Base-by-base conservation (phyloP, 2,888 invertebrate species). In the Xestia sexstrigata region DNA sequence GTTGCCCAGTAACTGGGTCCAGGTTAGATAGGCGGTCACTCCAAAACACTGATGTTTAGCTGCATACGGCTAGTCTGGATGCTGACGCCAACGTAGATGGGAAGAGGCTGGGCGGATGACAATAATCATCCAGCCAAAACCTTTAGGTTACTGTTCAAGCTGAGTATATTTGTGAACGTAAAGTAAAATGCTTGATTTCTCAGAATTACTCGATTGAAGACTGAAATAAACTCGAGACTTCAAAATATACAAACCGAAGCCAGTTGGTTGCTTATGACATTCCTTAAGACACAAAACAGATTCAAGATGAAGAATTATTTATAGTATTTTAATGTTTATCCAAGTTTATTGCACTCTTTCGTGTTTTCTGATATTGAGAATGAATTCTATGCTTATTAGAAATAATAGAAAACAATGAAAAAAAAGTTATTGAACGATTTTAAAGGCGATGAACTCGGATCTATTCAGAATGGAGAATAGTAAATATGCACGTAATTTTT, bases 401-500 rank as follows among this genome's bases (percentile, higher is more conserved):
- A 65, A 26, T 76, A 58, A 49, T 45, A 30, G 3, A 76, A 49
- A 52, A 70, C 45, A 70, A 78, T n/a, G n/a, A n/a, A n/a, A n/a
- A n/a, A n/a, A n/a, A n/a, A n/a, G n/a, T n/a, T n/a, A 52, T 83
- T 63, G 47, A 68, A 78, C 63, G 15, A 20, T n/a, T 68, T 55
- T 17, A 23, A 82, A 78, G 63, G 23, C 79, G 42, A 58, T 76
- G 66, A 55, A 67, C 52, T 60, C 15, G 20, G n/a, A 60, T 20
- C 1, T 82, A 67, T 52, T 60, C 17, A 49, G 2, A 52, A 75
- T 49, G 35, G 26, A 52, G 20, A 68, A 35, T 77, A n/a, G n/a
- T n/a, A n/a, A n/a, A n/a, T n/a, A n/a, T n/a, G n/a, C n/a, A n/a
- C n/a, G n/a, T n/a, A n/a, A n/a, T n/a, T n/a, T n/a, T n/a, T n/a